Conservation (phyloP, 2,113 vertebrate species). For the Albula glossodonta region DNA sequence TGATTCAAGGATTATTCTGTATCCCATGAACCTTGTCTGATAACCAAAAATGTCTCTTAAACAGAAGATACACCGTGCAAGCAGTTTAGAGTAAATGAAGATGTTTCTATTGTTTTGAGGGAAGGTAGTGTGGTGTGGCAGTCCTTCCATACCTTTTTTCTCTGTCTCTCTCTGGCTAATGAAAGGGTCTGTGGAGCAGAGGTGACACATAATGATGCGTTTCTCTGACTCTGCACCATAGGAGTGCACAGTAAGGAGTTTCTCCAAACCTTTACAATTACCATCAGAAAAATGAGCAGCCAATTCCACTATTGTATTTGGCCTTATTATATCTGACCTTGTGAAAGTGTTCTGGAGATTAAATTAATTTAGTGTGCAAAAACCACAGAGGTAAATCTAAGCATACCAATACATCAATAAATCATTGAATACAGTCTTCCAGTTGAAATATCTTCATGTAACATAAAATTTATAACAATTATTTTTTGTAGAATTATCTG, state of each 20-base stretch:
- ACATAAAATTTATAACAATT: background rate
- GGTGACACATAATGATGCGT: conserved; percentile 7
- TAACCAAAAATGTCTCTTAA: background rate
- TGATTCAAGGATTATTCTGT: background rate
- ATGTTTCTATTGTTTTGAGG: background rate
- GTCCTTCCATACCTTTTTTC: background rate
- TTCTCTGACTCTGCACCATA: conserved; percentile 2
- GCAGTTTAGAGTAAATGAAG: background rate
- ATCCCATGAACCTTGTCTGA: background rate
- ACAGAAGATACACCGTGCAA: background rate
- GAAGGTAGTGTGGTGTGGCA: background rate
- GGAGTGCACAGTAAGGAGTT: conserved; percentile 5
- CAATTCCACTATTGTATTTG: background rate
- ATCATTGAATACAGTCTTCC: background rate
- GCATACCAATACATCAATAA: conserved; percentile 6
- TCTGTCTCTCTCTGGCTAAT: background rate
- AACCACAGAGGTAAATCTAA: conserved; percentile 9
- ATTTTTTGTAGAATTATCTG: background rate
- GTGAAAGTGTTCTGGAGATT: background rate
- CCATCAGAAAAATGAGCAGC: conserved; percentile 14
- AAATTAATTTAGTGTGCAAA: conserved; percentile 10
- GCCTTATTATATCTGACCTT: background rate
- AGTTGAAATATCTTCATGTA: background rate
- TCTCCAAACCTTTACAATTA: background rate
- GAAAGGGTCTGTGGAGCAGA: background rate